Evolutionary conservation across 2,113 vertebrate genomes (phyloP).

Genomic region (Nanger granti): DNA sequence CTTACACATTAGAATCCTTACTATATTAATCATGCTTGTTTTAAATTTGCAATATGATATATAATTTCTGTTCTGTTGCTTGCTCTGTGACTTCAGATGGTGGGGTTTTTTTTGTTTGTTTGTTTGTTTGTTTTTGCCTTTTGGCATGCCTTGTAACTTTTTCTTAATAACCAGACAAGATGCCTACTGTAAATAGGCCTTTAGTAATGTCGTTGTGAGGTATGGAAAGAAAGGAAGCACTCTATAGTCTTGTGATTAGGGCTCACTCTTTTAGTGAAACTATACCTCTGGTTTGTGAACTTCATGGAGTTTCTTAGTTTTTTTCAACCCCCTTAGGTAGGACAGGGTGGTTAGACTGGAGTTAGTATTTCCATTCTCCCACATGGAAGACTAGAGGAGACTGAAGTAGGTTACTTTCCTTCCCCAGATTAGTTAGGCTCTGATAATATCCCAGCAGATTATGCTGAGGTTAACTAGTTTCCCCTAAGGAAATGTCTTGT

Average conservation of each 20-base stretch:
- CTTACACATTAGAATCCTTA: not conserved
- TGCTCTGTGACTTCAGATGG: not conserved
- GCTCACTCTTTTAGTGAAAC: not conserved
- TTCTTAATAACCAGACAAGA: not conserved
- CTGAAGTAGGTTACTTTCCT: not conserved
- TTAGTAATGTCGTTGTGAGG: not conserved
- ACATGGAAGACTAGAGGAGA: not conserved
- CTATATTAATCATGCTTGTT: not conserved
- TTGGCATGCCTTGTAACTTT: not conserved
- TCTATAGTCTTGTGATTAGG: not conserved
- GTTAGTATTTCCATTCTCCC: not conserved
- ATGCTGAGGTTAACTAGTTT: not conserved
- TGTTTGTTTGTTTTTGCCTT: not conserved
- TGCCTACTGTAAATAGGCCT: not conserved
- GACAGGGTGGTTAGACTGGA: not conserved
- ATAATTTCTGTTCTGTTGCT: not conserved
- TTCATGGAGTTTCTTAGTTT: not conserved
- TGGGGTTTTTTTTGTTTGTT: not conserved
- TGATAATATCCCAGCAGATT: not conserved
- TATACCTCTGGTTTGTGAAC: not conserved
- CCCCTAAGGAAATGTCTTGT: not conserved
- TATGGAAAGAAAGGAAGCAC: not conserved
- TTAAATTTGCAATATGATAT: not conserved
- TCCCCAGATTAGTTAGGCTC: not conserved
- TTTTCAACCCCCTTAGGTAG: not conserved